phyloP scores from a whole-genome alignment of 2,797 vertebrate genomes.

The Petrocephalus sullivani region DNA sequence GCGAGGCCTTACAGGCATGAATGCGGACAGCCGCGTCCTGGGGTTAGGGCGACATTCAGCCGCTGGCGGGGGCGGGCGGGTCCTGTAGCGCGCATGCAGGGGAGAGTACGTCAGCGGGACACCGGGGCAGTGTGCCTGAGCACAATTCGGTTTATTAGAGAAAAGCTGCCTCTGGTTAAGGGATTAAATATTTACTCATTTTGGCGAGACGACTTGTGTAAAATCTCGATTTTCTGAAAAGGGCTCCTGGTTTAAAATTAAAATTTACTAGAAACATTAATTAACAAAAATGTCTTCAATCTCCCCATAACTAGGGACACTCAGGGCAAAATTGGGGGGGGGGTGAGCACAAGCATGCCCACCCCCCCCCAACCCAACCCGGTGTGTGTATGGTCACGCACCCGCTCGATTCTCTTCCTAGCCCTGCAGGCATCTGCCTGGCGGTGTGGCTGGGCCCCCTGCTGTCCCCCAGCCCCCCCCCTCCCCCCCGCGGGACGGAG shows the following conservation, averaged over 20 bases:
- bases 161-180: not conserved
- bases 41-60: conserved; percentile 16
- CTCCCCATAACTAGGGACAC: not conserved
- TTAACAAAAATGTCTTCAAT: not conserved
- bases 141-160: not conserved
- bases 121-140: not conserved
- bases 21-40: not conserved
- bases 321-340: not conserved
- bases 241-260: not conserved
- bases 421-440: not conserved
- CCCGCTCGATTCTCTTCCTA: not conserved
- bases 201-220: not conserved
- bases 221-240: not conserved
- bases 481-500: not conserved
- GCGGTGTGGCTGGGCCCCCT: not conserved
- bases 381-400: not conserved
- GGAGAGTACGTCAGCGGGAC: not conserved
- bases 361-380: not conserved
- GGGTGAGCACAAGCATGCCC: not conserved
- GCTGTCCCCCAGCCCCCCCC: not conserved
- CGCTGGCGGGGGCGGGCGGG: not conserved
- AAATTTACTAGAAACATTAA: not conserved
- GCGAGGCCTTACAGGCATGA: not conserved
- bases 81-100: not conserved
- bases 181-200: not conserved